Evolutionary conservation across 2,113 vertebrate genomes (phyloP), one percentile per base, ranked within the genome.

Genomic region (Eretmochelys imbricata): DNA sequence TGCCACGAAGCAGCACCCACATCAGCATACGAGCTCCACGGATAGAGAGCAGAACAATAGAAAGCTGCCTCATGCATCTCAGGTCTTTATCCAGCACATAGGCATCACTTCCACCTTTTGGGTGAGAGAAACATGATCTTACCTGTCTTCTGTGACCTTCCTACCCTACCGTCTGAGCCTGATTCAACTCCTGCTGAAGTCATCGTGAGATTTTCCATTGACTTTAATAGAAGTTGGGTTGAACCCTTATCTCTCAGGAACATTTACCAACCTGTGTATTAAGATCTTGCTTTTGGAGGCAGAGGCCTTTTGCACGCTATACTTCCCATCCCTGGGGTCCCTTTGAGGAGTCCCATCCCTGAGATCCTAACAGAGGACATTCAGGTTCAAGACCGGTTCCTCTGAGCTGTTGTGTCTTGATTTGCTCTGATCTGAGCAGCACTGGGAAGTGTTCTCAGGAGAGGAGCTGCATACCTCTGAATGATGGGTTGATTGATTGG

Each of bases 141-240:
- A 0, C 11, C 31, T 82, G 29, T 35, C 75, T 10, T 65, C 90
- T n/a, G 80, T 72, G 69, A 76, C 87, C 76, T 76, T 78, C 76
- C 14, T 78, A 1, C 62, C 80, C 69, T 69, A 29, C 38, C 55
- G 24, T 19, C 62, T 76, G 83, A 80, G 53, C 49, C 84, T 79
- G 69, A 91, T 89, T 81, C 93, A 81, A 16, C 78, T 53, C 85
- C 54, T 4, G 0, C 5, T 48, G 54, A 89, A 93, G 89, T 85
- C 59, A 69, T 85, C 0, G 0, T 69, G 82, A 10, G 6, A 90
- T 38, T 10, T 85, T 83, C 49, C 0, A 0, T 17, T 22, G 53
- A 13, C 72, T 93, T 91, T 75, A 84, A 49, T 29, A 88, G 72
- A 10, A 79, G 65, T 50, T 89, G 51, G 46, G 51, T 46, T 46